Percentiles rank a stretch among this genome's conserved stretches.
phyloP scores from a whole-genome alignment of 2,888 invertebrate genomes.

The Aspidapion aeneum region DNA sequence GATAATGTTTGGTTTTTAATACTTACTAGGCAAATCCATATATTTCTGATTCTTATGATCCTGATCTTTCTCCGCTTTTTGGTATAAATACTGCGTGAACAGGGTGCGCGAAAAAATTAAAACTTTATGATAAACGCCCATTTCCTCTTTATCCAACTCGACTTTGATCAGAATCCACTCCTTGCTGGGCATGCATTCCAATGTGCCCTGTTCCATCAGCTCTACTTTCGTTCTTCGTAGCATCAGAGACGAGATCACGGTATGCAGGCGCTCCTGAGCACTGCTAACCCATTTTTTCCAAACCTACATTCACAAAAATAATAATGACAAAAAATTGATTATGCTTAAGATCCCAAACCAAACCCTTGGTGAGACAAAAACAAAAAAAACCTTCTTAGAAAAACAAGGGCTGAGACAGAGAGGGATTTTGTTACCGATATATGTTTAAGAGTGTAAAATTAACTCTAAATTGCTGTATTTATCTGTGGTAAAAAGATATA shows the following conservation, averaged over 20 bases:
- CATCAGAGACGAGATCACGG: constrained; percentile 80
- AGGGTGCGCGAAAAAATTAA: constrained; percentile 69
- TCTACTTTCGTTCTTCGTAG: constrained; percentile 85
- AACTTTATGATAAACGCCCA: constrained; percentile 73
- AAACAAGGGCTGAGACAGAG: too few relatives aligned
- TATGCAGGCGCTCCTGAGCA: constrained; percentile 77
- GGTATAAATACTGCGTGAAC: constrained; percentile 73
- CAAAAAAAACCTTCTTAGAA: too few relatives aligned
- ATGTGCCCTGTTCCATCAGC: constrained; percentile 60
- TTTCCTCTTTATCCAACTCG: constrained; percentile 63
- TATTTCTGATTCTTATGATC: constrained; percentile 31
- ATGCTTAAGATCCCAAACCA: too few relatives aligned
- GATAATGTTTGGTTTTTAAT: too few relatives aligned
- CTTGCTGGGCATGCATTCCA: constrained; percentile 62
- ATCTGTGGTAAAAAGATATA: too few relatives aligned
- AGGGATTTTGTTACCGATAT: too few relatives aligned
- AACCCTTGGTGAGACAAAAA: too few relatives aligned
- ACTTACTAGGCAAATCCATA: constrained; percentile 12
- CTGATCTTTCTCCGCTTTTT: constrained; percentile 65
- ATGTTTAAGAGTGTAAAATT: too few relatives aligned
- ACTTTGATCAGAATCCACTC: constrained; percentile 57
- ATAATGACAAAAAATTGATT: too few relatives aligned
- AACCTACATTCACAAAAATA: constrained; percentile 59
- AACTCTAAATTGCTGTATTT: too few relatives aligned
- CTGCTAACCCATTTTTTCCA: constrained; percentile 94